Base-by-base conservation (phyloP, 2,797 vertebrate genomes). In the Crocidura indochinensis region DNA sequence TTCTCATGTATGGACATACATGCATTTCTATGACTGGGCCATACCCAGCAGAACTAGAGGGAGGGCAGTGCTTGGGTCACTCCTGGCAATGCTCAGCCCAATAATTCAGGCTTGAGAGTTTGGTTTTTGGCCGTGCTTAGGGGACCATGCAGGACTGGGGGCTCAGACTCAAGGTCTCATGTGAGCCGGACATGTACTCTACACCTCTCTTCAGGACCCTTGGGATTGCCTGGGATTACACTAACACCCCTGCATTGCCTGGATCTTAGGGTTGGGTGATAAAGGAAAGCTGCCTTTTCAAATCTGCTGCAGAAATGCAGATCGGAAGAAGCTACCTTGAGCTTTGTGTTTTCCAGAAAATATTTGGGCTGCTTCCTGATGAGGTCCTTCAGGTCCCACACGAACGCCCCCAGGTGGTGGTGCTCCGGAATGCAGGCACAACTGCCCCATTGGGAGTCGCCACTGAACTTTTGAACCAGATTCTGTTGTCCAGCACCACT, bases 321-420 rank as follows among this genome's bases (percentile, higher is more conserved):
- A 38, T 38, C 38, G 27, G n/a, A 47, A 65, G 53, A 9, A 51
- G 27, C 38, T 38, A 49, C 53, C n/a, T 14, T 27, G 69, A 20
- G 67, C 38, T 53, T 19, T 17, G 12, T 10, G 11, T 26, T 8
- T 2, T 8, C n/a, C 56, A n/a, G 26, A 65, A 19, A 9, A 2
- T 20, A 12, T 6, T 12, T n/a, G 22, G 3, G 14, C 14, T 17
- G 49, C 31, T 76, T 64, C 64, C 29, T 44, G 29, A 1, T 0
- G 14, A 31, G 12, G 44, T 20, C 77, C 17, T 10, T 4, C 3
- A 2, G 82, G 38, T 65, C 56, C 46, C n/a, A 8, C 7, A 0
- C 10, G 31, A n/a, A 56, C 14, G 24, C 12, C 22, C 8, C 24
- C 51, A 60, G 51, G 0, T 2, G 1, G 1, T 0, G 4, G 17